Percentiles rank a stretch among this genome's conserved stretches.
Conservation (phyloP, 2,888 invertebrate species). For the Reticulitermes lucifugus region DNA sequence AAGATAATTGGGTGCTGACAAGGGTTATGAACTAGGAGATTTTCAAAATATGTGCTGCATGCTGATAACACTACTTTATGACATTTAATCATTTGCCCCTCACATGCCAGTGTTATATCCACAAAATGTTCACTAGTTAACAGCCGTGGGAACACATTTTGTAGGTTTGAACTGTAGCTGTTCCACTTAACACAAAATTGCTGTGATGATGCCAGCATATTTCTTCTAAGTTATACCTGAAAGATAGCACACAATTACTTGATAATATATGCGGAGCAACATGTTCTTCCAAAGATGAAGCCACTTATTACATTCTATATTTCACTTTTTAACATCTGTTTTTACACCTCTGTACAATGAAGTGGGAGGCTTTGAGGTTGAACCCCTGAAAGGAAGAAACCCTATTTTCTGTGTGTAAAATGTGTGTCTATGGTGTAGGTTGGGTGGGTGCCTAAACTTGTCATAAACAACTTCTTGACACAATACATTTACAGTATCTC, state of each 20-base stretch:
- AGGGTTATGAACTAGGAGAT: conserved; percentile 56
- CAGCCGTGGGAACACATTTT: conserved; percentile 59
- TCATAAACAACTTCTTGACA: too few relatives aligned
- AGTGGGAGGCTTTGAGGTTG: too few relatives aligned
- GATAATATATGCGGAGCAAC: not conserved
- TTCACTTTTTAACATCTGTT: too few relatives aligned
- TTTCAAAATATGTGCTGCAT: conserved; percentile 58
- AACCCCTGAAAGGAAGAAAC: too few relatives aligned
- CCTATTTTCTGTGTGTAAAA: too few relatives aligned
- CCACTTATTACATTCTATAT: too few relatives aligned
- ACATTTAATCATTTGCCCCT: conserved; percentile 61
- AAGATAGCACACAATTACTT: not conserved
- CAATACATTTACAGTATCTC: too few relatives aligned
- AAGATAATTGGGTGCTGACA: conserved; percentile 67
- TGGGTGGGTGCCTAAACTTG: too few relatives aligned
- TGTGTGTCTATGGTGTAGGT: too few relatives aligned
- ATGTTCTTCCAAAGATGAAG: too few relatives aligned
- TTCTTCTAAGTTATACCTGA: conserved; percentile 20
- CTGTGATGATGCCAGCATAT: conserved; percentile 44
- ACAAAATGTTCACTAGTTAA: conserved; percentile 60
- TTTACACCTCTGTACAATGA: too few relatives aligned
- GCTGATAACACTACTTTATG: conserved; percentile 59
- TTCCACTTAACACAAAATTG: conserved; percentile 68
- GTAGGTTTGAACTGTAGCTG: conserved; percentile 60
- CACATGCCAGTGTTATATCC: conserved; percentile 62